Conservation (phyloP, 2,888 invertebrate genomes). For the Trachelus iudaicus region DNA sequence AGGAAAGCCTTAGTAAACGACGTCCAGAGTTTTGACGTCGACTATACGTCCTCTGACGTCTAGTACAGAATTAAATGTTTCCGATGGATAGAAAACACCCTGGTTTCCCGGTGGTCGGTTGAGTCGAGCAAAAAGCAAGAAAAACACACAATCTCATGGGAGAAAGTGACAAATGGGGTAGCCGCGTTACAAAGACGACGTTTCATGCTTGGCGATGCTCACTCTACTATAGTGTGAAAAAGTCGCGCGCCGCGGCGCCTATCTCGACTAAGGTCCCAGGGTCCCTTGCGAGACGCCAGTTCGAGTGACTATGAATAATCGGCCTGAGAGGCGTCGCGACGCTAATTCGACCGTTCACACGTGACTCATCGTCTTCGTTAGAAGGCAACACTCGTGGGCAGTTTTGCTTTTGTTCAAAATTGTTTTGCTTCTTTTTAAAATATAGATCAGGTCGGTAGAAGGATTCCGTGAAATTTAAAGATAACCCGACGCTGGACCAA, state of each 20-base stretch:
- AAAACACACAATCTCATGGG: background rate
- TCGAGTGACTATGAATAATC: constrained; percentile 3
- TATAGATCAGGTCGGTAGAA: background rate
- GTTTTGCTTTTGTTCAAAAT: background rate
- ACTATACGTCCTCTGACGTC: background rate
- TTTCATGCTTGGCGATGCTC: background rate
- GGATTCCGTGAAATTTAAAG: background rate
- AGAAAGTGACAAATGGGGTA: background rate
- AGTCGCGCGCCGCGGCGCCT: background rate
- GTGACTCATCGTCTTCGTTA: background rate
- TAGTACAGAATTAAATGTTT: background rate
- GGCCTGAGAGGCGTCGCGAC: constrained; percentile 1
- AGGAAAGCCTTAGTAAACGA: background rate
- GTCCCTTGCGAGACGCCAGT: background rate
- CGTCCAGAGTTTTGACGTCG: background rate
- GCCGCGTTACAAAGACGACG: background rate
- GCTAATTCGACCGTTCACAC: constrained; percentile 1
- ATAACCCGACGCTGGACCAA: background rate
- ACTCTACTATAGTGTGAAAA: background rate
- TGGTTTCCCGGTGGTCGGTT: background rate
- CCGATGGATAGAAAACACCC: background rate
- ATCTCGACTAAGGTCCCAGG: background rate
- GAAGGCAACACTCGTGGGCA: background rate
- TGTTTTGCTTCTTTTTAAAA: background rate
- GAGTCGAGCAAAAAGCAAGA: background rate